Conservation (phyloP, 2,113 vertebrate species). For the Orycteropus afer region DNA sequence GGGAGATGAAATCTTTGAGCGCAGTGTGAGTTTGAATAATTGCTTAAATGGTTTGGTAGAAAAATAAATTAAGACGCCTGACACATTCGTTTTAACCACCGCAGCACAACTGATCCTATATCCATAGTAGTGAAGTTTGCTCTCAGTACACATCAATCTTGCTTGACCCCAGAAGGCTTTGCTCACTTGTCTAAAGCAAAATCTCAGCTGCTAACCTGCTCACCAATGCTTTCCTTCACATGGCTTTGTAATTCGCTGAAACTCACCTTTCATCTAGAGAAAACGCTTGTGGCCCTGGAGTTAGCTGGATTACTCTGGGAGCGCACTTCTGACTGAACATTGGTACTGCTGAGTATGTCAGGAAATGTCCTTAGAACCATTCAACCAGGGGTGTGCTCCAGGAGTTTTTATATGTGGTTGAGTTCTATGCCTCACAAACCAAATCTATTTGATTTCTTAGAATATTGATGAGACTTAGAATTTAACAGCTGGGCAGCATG, state of each 20-base stretch:
- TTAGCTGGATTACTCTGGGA: neutral
- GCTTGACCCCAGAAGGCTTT: neutral
- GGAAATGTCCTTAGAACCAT: neutral
- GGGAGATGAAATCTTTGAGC: slow-evolving; percentile 11
- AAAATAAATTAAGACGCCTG: neutral
- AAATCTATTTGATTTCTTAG: neutral
- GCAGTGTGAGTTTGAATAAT: neutral
- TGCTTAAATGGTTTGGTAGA: neutral
- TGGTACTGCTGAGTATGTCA: neutral
- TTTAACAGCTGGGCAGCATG: neutral
- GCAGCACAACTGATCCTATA: neutral
- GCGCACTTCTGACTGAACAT: neutral
- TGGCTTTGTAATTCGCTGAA: slow-evolving; percentile 15
- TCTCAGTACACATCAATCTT: neutral
- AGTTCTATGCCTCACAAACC: slow-evolving; percentile 18
- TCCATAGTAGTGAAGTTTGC: neutral
- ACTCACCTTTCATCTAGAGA: slow-evolving; percentile 13
- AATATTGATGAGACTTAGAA: neutral
- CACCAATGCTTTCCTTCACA: neutral
- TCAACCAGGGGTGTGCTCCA: neutral
- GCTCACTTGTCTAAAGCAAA: neutral
- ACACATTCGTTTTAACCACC: neutral
- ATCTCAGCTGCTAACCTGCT: neutral
- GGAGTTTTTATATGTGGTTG: neutral
- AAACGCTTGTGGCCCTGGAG: neutral